A percentile compares a stretch with the other conserved stretches of the same genome.
phyloP scores from a whole-genome alignment of 2,113 vertebrate species.

The Corynorhinus townsendii region DNA sequence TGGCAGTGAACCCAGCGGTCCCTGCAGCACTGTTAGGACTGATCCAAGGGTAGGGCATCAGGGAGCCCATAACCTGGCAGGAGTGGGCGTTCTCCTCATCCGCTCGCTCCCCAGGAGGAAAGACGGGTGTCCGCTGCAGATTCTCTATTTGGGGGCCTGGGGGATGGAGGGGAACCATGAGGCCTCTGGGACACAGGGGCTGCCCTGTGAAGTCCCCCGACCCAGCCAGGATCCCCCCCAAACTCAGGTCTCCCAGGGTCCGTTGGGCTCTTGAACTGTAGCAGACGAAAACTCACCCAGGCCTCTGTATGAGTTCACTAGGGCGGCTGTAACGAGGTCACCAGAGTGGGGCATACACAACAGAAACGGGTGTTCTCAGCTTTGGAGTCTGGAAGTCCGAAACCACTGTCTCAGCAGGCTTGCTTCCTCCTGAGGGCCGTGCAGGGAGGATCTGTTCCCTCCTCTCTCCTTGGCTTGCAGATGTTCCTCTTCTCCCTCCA shows the following conservation, averaged over 20 bases:
- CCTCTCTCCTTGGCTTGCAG: background rate
- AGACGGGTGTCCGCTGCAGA: background rate
- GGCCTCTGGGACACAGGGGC: background rate
- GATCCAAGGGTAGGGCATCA: conserved; percentile 8
- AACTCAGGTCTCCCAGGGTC: background rate
- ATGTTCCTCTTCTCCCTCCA: background rate
- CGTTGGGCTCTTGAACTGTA: background rate
- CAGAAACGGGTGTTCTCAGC: background rate
- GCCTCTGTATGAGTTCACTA: background rate
- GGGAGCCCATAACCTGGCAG: conserved; percentile 30
- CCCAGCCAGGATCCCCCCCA: background rate
- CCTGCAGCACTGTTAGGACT: conserved; percentile 39
- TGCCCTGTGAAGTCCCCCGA: background rate
- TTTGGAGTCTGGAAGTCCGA: background rate
- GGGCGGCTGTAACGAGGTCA: too few species aligned
- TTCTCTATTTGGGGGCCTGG: accelerated
- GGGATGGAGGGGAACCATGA: background rate
- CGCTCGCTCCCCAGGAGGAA: background rate
- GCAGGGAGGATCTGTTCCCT: background rate
- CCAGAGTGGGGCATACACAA: background rate
- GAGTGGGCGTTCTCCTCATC: background rate
- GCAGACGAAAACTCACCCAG: background rate
- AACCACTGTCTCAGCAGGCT: background rate
- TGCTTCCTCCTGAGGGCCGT: background rate
- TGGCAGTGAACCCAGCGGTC: conserved; percentile 47